These are phyloP conservation scores for Scaptomyza montana DNA, from an alignment of 1,140 invertebrate genomes.

Conservation along the genomic window DNA sequence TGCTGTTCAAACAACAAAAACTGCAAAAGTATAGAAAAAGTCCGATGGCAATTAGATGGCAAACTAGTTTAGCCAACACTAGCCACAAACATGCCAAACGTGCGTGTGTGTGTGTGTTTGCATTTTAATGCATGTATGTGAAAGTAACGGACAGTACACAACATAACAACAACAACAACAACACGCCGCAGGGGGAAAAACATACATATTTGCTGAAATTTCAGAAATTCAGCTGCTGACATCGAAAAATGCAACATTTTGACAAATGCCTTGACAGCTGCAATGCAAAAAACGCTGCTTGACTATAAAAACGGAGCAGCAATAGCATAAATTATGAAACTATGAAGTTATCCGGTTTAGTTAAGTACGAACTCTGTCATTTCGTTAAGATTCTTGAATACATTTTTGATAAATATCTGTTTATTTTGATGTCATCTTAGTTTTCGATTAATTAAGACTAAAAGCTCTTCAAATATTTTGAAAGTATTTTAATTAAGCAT, in stretches of 20 bases:
- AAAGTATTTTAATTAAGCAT: no score
- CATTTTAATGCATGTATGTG: conserved; percentile 8
- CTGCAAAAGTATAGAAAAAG: conserved; percentile 36
- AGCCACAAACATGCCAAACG: conserved; percentile 25
- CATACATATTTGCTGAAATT: conserved; percentile 27
- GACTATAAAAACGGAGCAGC: no score
- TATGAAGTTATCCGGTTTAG: no score
- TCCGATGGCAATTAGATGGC: conserved; percentile 61
- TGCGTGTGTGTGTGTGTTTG: not conserved
- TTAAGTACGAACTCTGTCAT: no score
- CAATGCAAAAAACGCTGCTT: conserved; percentile 36
- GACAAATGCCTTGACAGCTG: conserved; percentile 76
- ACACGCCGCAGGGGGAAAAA: conserved; percentile 3
- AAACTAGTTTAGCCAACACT: conserved; percentile 56
- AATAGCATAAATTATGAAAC: no score
- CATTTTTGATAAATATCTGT: no score
- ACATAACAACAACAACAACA: not conserved
- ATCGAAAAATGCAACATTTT: conserved; percentile 74
- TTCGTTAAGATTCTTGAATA: no score
- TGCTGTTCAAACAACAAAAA: conserved; percentile 34
- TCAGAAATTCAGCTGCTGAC: conserved; percentile 63
- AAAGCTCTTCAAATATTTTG: no score
- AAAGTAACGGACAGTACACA: conserved; percentile 19
- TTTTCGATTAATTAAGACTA: no score
- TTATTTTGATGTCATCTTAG: no score